Evolutionary conservation across 2,888 invertebrate genomes (phyloP).

Genomic region (Ormia ochracea): DNA sequence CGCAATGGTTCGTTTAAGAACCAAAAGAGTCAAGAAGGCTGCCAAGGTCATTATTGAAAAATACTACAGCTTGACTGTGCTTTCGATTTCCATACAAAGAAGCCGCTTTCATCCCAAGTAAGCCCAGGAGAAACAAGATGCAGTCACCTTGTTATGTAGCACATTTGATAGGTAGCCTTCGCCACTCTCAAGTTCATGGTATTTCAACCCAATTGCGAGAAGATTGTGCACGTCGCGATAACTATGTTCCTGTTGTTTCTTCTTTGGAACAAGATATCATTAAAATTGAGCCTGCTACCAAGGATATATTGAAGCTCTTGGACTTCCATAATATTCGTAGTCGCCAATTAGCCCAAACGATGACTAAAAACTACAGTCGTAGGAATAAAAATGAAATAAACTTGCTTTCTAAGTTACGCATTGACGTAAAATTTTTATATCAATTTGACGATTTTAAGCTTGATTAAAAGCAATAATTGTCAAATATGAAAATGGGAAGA

Average conservation of each 20-base stretch:
- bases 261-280: constrained; percentile 97
- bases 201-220: constrained; percentile 99
- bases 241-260: constrained; percentile 98
- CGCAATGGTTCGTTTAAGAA: constrained; percentile 90
- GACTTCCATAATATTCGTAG: constrained; percentile 96
- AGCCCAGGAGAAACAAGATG: constrained; percentile 97
- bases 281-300: constrained; percentile 98
- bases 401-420: constrained; percentile 47
- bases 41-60: constrained; percentile 99
- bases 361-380: constrained; percentile 80
- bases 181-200: constrained; percentile 98
- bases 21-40: constrained; percentile 99
- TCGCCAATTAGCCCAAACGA: constrained; percentile 91
- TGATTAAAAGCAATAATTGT: no score
- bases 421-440: no score
- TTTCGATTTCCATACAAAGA: constrained; percentile 99
- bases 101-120: constrained; percentile 99
- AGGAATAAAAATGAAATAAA: constrained; percentile 79
- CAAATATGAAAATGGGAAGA: no score
- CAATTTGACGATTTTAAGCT: no score
- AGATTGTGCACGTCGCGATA: constrained; percentile 98
- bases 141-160: constrained; percentile 95
- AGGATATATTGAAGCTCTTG: constrained; percentile 98
- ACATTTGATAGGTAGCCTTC: constrained; percentile 99
- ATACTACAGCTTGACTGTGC: constrained; percentile 98